Evolutionary conservation across 1,140 invertebrate genomes (phyloP).

Genomic region (Hyphantria cunea): DNA sequence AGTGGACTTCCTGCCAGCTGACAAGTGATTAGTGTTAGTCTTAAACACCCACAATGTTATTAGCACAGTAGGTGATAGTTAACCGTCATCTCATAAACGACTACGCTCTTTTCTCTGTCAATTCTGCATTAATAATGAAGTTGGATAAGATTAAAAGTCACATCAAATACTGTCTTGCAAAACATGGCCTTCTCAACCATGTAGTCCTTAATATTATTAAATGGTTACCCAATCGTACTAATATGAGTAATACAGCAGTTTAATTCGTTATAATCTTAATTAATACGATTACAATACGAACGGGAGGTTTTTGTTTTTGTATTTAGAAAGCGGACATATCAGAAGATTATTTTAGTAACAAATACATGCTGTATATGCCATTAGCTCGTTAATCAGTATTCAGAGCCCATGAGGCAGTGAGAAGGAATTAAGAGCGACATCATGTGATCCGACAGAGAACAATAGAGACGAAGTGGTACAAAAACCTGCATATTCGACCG

Average conservation of each 20-base stretch:
- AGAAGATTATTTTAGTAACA: slow-evolving; percentile 26
- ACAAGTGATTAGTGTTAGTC: no score
- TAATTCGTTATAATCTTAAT: slow-evolving; percentile 24
- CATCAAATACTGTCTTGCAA: no score
- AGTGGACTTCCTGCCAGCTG: no score
- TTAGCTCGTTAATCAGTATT: slow-evolving; percentile 62
- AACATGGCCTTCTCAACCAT: no score
- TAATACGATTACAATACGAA: slow-evolving; percentile 24
- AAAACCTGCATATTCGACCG: slow-evolving; percentile 67
- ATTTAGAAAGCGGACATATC: slow-evolving; percentile 15
- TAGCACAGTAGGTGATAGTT: no score
- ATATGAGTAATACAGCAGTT: slow-evolving; percentile 18
- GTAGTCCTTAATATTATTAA: no score
- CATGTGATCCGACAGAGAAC: slow-evolving; percentile 73
- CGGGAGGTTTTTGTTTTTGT: slow-evolving; percentile 12
- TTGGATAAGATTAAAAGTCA: no score
- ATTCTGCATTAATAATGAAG: no score
- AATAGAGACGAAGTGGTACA: slow-evolving; percentile 70
- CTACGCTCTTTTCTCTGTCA: no score
- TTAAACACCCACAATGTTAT: no score
- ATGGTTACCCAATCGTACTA: slow-evolving; percentile 2
- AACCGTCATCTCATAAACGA: no score
- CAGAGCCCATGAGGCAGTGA: slow-evolving; percentile 70
- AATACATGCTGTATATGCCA: slow-evolving; percentile 26
- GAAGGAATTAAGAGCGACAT: slow-evolving; percentile 76